These are phyloP conservation scores for Cynaeus angustus DNA, from an alignment of 2,888 invertebrate genomes.

Conservation along the genomic window DNA sequence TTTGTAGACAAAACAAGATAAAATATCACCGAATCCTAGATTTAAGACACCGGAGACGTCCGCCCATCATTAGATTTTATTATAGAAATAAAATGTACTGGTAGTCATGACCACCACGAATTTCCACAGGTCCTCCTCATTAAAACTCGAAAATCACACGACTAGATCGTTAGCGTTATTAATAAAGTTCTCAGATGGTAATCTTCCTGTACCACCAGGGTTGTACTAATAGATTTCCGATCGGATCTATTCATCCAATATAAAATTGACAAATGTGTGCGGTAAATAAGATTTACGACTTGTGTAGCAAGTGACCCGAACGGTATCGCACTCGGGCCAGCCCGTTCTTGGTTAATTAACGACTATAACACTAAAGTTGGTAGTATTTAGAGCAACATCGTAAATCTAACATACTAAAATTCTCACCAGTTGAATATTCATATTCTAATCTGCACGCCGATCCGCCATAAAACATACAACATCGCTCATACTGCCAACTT, in stretches of 20 bases:
- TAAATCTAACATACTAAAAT: slow-evolving; percentile 54
- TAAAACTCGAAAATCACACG: slow-evolving; percentile 11
- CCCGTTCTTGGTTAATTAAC: slow-evolving; percentile 55
- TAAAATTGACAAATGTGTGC: slow-evolving; percentile 51
- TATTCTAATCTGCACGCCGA: slow-evolving; percentile 42
- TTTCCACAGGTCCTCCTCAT: slow-evolving; percentile 21
- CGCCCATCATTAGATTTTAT: slow-evolving; percentile 31
- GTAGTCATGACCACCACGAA: slow-evolving; percentile 36
- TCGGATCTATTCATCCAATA: slow-evolving; percentile 50
- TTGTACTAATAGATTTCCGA: slow-evolving; percentile 46
- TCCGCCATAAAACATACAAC: slow-evolving; percentile 35
- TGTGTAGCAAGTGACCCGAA: slow-evolving; percentile 54
- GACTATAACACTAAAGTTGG: slow-evolving; percentile 57
- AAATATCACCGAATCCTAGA: slow-evolving; percentile 26
- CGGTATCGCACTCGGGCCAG: slow-evolving; percentile 53
- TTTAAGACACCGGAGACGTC: slow-evolving; percentile 7
- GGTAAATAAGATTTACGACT: slow-evolving; percentile 55
- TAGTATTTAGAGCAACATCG: slow-evolving; percentile 53
- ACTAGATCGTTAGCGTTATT: slow-evolving; percentile 10
- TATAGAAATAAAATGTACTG: slow-evolving; percentile 23
- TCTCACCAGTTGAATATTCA: slow-evolving; percentile 55
- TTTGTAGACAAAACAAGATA: slow-evolving; percentile 39
- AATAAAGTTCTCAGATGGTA: slow-evolving; percentile 13
- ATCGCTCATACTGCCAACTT: slow-evolving; percentile 38
- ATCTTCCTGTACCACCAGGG: slow-evolving; percentile 33